Conservation (phyloP, 1,140 invertebrate genomes). For the Rhyacophila brunnea region DNA sequence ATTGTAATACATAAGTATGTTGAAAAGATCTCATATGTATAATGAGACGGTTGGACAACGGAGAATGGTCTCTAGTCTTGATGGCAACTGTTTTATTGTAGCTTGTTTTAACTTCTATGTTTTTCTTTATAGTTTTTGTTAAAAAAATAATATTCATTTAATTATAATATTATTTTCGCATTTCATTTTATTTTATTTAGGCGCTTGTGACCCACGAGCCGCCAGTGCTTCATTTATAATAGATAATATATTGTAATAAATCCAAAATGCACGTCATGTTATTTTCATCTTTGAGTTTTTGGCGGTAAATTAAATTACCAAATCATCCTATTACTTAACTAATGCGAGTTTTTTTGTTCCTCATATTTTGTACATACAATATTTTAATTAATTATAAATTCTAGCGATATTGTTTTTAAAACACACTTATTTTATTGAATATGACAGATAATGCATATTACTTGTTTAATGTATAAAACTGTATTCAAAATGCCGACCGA, state of each 20-base stretch:
- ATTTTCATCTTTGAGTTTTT: conserved; percentile 5
- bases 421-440: conserved; percentile 18
- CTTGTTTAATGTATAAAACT: conserved; percentile 24
- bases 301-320: conserved; percentile 11
- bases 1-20: conserved; percentile 26
- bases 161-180: conserved; percentile 4
- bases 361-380: conserved; percentile 28
- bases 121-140: conserved; percentile 10
- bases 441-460: conserved; percentile 32
- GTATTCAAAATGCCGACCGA: not conserved
- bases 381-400: conserved; percentile 14
- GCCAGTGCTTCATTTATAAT: not conserved
- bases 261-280: conserved; percentile 18
- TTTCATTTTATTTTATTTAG: conserved; percentile 2
- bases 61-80: conserved; percentile 32
- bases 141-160: conserved; percentile 7
- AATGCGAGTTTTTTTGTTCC: conserved; percentile 33
- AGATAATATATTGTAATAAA: not conserved
- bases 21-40: conserved; percentile 33
- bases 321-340: conserved; percentile 34
- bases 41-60: conserved; percentile 22
- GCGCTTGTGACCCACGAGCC: not conserved
- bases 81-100: conserved; percentile 33
- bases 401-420: conserved; percentile 14
- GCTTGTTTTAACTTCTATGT: conserved; percentile 8